Evolutionary conservation across 2,888 invertebrate genomes (phyloP).

Genomic region (Drosophila recens): DNA sequence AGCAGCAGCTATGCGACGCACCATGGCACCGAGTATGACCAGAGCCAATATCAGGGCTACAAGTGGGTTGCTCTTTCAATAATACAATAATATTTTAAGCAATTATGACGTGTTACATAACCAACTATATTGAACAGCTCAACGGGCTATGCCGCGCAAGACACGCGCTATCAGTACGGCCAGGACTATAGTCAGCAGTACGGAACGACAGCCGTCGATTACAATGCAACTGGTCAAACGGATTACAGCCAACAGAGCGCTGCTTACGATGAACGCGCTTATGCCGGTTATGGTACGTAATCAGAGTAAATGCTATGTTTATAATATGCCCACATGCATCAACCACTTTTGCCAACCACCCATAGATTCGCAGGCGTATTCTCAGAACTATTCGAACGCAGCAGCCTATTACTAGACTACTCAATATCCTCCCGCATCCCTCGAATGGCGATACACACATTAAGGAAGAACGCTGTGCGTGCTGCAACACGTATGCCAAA

Average conservation of each 20-base stretch:
- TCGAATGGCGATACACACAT: conserved; percentile 56
- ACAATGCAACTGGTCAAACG: conserved; percentile 83
- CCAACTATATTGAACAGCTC: conserved; percentile 60
- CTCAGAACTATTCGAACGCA: conserved; percentile 84
- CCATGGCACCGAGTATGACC: conserved; percentile 84
- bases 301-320: conserved; percentile 5
- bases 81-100: neutral
- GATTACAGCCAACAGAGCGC: conserved; percentile 83
- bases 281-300: conserved; percentile 85
- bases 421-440: conserved; percentile 36
- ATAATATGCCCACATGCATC: conserved; percentile 19
- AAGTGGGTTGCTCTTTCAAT: conserved; percentile 66
- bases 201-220: conserved; percentile 84
- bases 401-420: conserved; percentile 83
- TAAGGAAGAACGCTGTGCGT: conserved; percentile 76
- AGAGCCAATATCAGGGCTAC: conserved; percentile 85
- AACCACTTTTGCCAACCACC: conserved; percentile 24
- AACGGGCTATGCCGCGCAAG: conserved; percentile 82
- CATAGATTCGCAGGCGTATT: conserved; percentile 84
- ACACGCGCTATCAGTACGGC: conserved; percentile 84
- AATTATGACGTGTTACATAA: neutral
- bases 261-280: conserved; percentile 84
- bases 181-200: conserved; percentile 85
- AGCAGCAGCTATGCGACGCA: conserved; percentile 81
- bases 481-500: conserved; percentile 61